Evolutionary conservation across 2,888 invertebrate genomes (phyloP).

Genomic region (Vandiemenella viatica): DNA sequence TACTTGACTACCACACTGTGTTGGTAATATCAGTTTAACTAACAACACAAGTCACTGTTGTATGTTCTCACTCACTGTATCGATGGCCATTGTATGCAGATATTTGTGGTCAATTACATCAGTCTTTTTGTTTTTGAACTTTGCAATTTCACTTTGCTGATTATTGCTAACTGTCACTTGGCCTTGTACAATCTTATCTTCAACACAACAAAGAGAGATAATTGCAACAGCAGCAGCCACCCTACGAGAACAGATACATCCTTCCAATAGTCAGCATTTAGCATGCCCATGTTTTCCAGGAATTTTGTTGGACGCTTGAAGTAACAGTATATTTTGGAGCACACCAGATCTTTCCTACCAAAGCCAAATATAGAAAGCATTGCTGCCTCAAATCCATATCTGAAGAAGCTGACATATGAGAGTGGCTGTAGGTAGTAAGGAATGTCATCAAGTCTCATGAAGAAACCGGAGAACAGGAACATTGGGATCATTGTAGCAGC

Average conservation of each 20-base stretch:
- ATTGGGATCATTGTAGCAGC: constrained; percentile 66
- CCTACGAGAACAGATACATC: constrained; percentile 28
- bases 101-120: too few species aligned
- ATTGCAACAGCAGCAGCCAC: constrained; percentile 25
- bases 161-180: too few species aligned
- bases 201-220: constrained; percentile 22
- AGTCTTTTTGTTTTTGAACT: too few species aligned
- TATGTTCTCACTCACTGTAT: too few species aligned
- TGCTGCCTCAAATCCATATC: constrained; percentile 37
- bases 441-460: constrained; percentile 59
- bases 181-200: constrained; percentile 16
- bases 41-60: too few species aligned
- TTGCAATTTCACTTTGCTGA: too few species aligned
- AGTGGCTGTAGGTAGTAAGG: constrained; percentile 44
- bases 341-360: constrained; percentile 30
- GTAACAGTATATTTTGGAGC: constrained; percentile 28
- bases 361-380: constrained; percentile 35
- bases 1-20: too few species aligned
- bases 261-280: constrained; percentile 24
- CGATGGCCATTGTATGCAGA: too few species aligned
- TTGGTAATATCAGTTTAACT: too few species aligned
- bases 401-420: constrained; percentile 32
- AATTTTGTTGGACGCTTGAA: constrained; percentile 27
- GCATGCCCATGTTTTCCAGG: constrained; percentile 30
- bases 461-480: constrained; percentile 70